These are phyloP conservation scores for Neopelma chrysocephalum DNA, from an alignment of 2,797 vertebrate species.

Conservation along the genomic window DNA sequence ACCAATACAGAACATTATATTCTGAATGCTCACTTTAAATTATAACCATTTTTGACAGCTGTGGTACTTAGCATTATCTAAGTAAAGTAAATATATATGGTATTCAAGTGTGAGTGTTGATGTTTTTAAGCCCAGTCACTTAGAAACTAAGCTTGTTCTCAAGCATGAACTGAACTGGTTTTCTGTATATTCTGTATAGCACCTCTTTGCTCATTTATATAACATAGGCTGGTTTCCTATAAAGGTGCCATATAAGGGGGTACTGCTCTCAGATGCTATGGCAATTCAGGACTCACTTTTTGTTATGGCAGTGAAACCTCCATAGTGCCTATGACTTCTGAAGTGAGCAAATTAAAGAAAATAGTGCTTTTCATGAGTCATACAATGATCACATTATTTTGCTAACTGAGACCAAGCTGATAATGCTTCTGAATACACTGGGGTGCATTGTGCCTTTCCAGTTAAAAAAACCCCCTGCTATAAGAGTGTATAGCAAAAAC, in stretches of 20 bases:
- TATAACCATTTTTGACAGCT: slow-evolving; percentile 71
- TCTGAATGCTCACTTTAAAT: slow-evolving; percentile 71
- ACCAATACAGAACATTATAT: slow-evolving; percentile 61
- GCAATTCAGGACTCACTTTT: neutral
- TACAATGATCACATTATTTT: neutral
- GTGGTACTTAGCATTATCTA: slow-evolving; percentile 60
- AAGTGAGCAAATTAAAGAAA: neutral
- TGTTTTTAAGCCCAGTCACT: slow-evolving; percentile 3
- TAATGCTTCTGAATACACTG: neutral
- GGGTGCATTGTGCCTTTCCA: neutral
- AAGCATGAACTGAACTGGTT: slow-evolving; percentile 50
- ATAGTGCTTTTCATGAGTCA: neutral
- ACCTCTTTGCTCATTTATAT: slow-evolving; percentile 46
- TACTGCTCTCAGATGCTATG: neutral
- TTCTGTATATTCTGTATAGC: slow-evolving; percentile 17
- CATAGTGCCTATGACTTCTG: neutral
- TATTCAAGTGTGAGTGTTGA: slow-evolving; percentile 39
- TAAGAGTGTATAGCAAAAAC: neutral
- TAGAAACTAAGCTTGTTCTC: slow-evolving; percentile 39
- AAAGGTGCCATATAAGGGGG: neutral
- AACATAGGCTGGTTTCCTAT: slow-evolving; percentile 14
- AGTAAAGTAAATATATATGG: slow-evolving; percentile 56
- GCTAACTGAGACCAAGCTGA: neutral
- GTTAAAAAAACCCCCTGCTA: neutral
- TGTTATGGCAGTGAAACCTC: neutral